phyloP scores from a whole-genome alignment of 1,140 invertebrate genomes.

The Caenorhabditis remanei region DNA sequence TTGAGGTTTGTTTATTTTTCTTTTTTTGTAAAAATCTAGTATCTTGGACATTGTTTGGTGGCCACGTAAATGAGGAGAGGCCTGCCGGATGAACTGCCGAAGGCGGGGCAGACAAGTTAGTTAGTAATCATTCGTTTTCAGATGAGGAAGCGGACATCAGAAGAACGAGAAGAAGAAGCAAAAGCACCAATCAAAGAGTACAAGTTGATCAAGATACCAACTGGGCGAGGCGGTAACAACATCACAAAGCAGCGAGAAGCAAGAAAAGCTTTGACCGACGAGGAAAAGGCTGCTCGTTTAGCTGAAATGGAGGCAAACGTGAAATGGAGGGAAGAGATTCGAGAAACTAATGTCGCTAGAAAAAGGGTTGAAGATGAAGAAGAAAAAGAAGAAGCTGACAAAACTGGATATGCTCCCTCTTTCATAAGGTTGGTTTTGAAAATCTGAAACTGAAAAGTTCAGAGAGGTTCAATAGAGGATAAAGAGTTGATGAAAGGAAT shows the following conservation, averaged over 20 bases:
- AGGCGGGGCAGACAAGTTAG: too few relatives aligned
- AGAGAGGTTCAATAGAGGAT: too few relatives aligned
- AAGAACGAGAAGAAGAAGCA: not conserved
- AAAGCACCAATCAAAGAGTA: conserved; percentile 10
- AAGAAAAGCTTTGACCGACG: conserved; percentile 43
- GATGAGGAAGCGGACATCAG: conserved; percentile 6
- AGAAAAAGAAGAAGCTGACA: conserved; percentile 57
- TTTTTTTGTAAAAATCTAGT: not conserved
- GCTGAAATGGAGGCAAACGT: conserved; percentile 58
- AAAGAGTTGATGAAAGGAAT: too few relatives aligned
- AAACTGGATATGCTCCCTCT: conserved; percentile 59
- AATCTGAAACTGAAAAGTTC: too few relatives aligned
- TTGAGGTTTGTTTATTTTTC: conserved; percentile 4
- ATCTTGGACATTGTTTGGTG: too few relatives aligned
- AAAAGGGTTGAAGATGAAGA: conserved; percentile 50
- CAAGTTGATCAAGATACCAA: conserved; percentile 12
- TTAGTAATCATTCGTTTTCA: not conserved
- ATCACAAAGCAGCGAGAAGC: conserved; percentile 9
- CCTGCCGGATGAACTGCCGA: too few relatives aligned
- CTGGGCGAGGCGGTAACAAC: not conserved
- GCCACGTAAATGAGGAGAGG: too few relatives aligned
- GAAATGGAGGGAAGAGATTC: conserved; percentile 56
- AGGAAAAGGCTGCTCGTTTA: conserved; percentile 54
- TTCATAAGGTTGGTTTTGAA: conserved; percentile 50
- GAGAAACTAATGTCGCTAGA: conserved; percentile 11